Evolutionary conservation across 2,888 invertebrate species (phyloP), one percentile per base, ranked within the genome.

Genomic region (Calameuta idolon): DNA sequence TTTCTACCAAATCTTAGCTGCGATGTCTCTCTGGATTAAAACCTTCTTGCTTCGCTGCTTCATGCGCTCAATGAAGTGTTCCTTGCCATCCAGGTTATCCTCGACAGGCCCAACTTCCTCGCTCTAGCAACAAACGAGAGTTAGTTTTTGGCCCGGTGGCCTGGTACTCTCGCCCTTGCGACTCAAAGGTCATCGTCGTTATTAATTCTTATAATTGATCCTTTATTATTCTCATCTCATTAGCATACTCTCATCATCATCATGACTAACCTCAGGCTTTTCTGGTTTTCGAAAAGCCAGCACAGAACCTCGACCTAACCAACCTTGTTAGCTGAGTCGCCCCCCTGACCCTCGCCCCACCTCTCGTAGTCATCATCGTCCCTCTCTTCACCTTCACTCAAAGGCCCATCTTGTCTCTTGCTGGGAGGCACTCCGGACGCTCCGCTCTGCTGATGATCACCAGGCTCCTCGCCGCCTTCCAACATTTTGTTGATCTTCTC

Each of bases 401-500:
- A 87, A 4, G 94, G 93, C 30, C 93, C 94, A 79, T 93, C 93
- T 80, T 93, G 93, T 76, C 93, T 91, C 79, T 93, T 92, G 79
- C 84, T 85, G 0, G 88, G 86, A 33, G 89, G 86, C 0, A 81
- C 81, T n/a, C 79, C 85, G 12, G 85, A 80, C 34, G 83, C 81
- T 74, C 84, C 83, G 34, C 71, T 77, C 55, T 78, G 79, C 76
- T 84, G 81, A 77, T 83, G 82, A 55, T 90, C 90, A 75, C 84
- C 84, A 5, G 82, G 85, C 35, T 87, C 88, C 37, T 88, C 89
- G 1, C 89, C 90, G 74, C 90, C 92, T 78, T 93, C 93, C 34
- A 93, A 88, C 91, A 94, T 93, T 87, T 93, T 94, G 88, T 94
- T 94, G 78, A 94, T 93, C 86, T 93, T 94, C 81, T 94, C 94